A percentile compares a stretch with the other conserved stretches of the same genome.
phyloP scores from a whole-genome alignment of 2,888 invertebrate species.

The Antheraea assamensis region DNA sequence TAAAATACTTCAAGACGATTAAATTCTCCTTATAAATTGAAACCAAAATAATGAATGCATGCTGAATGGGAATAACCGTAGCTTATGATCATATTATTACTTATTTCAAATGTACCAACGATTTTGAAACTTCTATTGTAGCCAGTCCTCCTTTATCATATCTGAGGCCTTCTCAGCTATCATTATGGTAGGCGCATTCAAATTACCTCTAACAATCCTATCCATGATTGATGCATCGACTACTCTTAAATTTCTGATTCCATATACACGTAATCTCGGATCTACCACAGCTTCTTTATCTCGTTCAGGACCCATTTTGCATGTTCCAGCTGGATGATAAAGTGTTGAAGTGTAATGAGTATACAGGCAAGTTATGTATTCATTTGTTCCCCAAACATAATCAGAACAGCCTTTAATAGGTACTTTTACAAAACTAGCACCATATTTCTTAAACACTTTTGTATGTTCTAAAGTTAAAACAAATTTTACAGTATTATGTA shows the following conservation, averaged over 20 bases:
- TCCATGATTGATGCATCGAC: slow-evolving; percentile 87
- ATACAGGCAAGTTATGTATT: slow-evolving; percentile 81
- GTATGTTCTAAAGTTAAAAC: slow-evolving; percentile 83
- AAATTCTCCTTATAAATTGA: too few species aligned
- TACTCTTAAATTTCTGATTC: slow-evolving; percentile 84
- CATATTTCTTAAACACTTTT: slow-evolving; percentile 79
- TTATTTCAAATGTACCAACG: too few species aligned
- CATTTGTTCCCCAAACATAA: slow-evolving; percentile 82
- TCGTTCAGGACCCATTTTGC: slow-evolving; percentile 86
- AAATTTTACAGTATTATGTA: slow-evolving; percentile 84
- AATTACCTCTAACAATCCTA: slow-evolving; percentile 85
- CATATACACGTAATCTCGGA: slow-evolving; percentile 83
- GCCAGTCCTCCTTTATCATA: slow-evolving; percentile 20
- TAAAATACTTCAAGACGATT: too few species aligned
- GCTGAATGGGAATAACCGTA: too few species aligned
- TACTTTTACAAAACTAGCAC: slow-evolving; percentile 78
- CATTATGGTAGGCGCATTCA: slow-evolving; percentile 93
- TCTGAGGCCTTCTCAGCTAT: slow-evolving; percentile 88
- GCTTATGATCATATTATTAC: too few species aligned
- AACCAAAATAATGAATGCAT: too few species aligned
- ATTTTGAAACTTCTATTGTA: too few species aligned
- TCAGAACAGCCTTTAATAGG: slow-evolving; percentile 82
- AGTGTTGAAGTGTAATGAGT: slow-evolving; percentile 87
- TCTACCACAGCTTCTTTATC: slow-evolving; percentile 86
- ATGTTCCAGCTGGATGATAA: slow-evolving; percentile 86